phyloP scores from a whole-genome alignment of 2,888 invertebrate genomes.

The Chironomus tentans region DNA sequence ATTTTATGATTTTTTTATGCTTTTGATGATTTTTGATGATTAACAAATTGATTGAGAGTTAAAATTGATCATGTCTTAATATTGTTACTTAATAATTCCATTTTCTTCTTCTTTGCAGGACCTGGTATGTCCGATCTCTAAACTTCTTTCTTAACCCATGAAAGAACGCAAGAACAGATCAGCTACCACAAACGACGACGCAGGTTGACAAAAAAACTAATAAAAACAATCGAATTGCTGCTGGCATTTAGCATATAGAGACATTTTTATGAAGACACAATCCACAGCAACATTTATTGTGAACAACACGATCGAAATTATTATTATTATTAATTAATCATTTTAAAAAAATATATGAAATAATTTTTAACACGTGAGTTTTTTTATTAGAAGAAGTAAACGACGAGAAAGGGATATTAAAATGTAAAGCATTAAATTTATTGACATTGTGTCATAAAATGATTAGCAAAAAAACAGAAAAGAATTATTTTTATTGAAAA shows the following conservation, averaged over 20 bases:
- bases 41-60: constrained; percentile 22
- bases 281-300: not conserved
- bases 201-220: not conserved
- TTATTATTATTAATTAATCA: too few species aligned
- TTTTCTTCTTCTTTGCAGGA: constrained; percentile 37
- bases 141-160: constrained; percentile 30
- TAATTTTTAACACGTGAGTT: too few species aligned
- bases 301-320: not conserved
- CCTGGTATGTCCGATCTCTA: constrained; percentile 54
- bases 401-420: too few species aligned
- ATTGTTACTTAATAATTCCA: constrained; percentile 5
- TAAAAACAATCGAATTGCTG: not conserved
- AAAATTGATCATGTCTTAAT: constrained; percentile 6
- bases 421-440: too few species aligned
- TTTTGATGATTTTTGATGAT: constrained; percentile 29
- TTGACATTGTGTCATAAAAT: too few species aligned
- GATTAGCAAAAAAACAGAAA: too few species aligned
- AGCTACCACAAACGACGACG: not conserved
- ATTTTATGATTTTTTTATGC: constrained; percentile 28
- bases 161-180: constrained; percentile 19
- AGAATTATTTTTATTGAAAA: too few species aligned
- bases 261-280: not conserved
- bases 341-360: too few species aligned
- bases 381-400: too few species aligned
- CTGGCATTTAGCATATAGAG: constrained; percentile 6